Conservation (phyloP, 2,797 vertebrate species). For the Vipera latastei region DNA sequence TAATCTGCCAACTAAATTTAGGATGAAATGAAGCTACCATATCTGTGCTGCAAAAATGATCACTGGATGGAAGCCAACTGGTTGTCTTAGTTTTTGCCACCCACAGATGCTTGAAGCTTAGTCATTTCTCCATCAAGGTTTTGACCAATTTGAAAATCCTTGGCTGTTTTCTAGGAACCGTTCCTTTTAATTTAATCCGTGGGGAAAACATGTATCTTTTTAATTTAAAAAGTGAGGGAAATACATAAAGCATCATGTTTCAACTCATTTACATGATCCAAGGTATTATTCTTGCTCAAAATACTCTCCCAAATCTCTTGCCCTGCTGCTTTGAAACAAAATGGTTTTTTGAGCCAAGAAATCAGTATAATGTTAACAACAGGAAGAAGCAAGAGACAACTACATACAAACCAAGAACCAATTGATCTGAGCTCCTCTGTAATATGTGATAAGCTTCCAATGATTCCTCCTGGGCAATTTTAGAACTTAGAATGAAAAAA, state of each 20-base stretch:
- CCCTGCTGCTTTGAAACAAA: neutral
- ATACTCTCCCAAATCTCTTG: neutral
- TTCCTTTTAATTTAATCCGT: neutral
- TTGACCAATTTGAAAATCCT: neutral
- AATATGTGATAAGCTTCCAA: neutral
- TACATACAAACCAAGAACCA: neutral
- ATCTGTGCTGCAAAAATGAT: neutral
- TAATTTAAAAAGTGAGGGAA: neutral
- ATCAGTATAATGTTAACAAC: neutral
- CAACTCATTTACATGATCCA: neutral
- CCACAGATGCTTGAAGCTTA: neutral
- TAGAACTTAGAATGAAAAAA: neutral
- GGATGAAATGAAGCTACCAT: neutral
- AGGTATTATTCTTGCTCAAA: neutral
- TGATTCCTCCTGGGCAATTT: neutral
- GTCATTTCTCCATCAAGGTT: neutral
- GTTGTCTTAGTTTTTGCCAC: neutral
- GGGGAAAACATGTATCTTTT: neutral
- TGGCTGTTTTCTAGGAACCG: neutral
- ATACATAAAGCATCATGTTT: neutral
- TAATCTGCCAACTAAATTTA: neutral
- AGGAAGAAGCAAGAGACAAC: neutral
- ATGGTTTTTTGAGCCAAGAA: neutral
- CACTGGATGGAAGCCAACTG: neutral
- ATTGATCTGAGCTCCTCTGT: neutral